Percentiles rank a stretch among this genome's conserved stretches.
Conservation (phyloP, 2,113 vertebrate species). For the Ardeotis arabs region DNA sequence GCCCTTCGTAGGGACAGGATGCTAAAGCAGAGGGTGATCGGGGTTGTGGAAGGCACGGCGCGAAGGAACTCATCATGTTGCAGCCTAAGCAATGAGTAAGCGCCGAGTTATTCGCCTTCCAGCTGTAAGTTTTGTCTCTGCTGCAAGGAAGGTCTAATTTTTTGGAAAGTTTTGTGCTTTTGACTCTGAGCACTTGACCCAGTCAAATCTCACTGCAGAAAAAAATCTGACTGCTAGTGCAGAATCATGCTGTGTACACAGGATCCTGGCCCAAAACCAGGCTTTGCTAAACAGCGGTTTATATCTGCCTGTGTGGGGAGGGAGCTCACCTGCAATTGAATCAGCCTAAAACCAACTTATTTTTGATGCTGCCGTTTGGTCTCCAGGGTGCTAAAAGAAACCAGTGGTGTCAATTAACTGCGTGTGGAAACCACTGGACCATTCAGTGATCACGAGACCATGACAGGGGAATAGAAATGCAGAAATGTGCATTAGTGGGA, state of each 20-base stretch:
- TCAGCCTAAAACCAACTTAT: neutral
- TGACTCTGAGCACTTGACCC: neutral
- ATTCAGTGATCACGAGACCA: neutral
- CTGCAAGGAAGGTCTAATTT: neutral
- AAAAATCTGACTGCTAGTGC: neutral
- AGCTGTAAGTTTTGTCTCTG: neutral
- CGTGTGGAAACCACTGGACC: neutral
- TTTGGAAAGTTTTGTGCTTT: neutral
- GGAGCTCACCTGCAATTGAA: neutral
- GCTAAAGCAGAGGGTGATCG: neutral
- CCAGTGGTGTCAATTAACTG: neutral
- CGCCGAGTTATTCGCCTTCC: neutral
- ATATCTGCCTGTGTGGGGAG: rapidly evolving
- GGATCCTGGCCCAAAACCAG: neutral
- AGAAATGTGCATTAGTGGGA: neutral
- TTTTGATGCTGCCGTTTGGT: neutral
- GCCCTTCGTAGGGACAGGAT: neutral
- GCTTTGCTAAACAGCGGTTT: neutral
- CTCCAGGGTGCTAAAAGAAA: neutral
- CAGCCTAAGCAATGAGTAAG: neutral
- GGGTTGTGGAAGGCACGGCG: neutral
- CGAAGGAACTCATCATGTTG: neutral
- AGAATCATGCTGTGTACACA: rapidly evolving
- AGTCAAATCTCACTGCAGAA: neutral
- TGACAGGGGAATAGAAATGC: neutral